Percentiles rank a stretch among this genome's conserved stretches.
Conservation (phyloP, 2,113 vertebrate genomes). For the Accipiter virgatus region DNA sequence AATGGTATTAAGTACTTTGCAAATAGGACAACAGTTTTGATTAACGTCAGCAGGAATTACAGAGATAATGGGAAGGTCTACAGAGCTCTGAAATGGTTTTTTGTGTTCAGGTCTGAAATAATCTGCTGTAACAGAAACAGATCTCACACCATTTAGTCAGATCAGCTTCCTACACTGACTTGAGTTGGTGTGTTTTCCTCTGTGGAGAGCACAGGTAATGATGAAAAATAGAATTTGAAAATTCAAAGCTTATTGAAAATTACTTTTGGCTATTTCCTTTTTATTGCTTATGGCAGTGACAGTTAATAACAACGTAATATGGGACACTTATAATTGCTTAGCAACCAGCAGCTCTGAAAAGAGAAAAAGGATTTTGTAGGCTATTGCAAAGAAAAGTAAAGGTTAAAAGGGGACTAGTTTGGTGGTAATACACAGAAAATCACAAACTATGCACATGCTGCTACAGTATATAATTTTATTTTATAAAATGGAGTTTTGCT, state of each 20-base stretch:
- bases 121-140: neutral
- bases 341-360: neutral
- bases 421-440: neutral
- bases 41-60: neutral
- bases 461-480: neutral
- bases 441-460: neutral
- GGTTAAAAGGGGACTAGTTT: neutral
- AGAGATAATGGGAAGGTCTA: neutral
- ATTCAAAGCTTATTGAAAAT: neutral
- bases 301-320: neutral
- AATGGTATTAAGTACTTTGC: neutral
- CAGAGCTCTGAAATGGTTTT: neutral
- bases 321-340: neutral
- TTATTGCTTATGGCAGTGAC: neutral
- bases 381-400: neutral
- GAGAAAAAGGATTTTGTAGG: neutral
- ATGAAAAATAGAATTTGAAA: neutral
- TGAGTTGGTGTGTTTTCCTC: neutral
- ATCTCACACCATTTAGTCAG: neutral
- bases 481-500: neutral
- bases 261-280: neutral
- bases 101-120: neutral
- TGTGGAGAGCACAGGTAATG: neutral
- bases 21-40: conserved; percentile 23
- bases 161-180: neutral